A percentile compares a stretch with the other conserved stretches of the same genome.
These are phyloP conservation scores for Petrocephalus zakoni DNA, from an alignment of 2,113 vertebrate genomes.

Conservation along the genomic window DNA sequence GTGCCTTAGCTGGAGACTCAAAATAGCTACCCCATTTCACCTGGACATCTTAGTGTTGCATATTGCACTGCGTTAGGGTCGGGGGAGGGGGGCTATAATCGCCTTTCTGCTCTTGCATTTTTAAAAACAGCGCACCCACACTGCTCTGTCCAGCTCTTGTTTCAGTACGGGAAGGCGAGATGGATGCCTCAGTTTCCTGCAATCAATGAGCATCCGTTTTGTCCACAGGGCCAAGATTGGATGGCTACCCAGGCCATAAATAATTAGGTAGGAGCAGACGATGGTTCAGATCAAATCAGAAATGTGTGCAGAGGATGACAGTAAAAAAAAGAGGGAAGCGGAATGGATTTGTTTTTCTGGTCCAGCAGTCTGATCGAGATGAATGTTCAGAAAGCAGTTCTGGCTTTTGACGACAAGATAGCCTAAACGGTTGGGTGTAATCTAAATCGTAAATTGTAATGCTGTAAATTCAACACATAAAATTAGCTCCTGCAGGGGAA, in stretches of 20 bases:
- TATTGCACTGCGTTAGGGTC: not conserved
- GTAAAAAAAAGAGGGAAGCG: not conserved
- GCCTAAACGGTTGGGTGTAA: not conserved
- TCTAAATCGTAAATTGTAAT: not conserved
- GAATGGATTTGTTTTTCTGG: not conserved
- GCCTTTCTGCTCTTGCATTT: not conserved
- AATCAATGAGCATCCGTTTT: constrained; percentile 25
- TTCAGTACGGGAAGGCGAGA: constrained; percentile 10
- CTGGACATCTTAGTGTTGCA: not conserved
- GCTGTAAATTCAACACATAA: not conserved
- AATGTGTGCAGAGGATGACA: constrained; percentile 12
- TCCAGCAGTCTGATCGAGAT: not conserved
- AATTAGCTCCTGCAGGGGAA: too few species aligned
- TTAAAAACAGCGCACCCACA: not conserved
- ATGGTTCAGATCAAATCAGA: constrained; percentile 14
- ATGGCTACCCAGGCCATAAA: constrained; percentile 22
- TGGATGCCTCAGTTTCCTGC: constrained; percentile 11
- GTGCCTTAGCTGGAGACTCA: not conserved
- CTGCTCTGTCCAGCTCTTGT: not conserved
- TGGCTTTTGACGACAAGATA: not conserved
- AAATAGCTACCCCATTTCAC: not conserved
- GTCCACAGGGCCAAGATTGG: constrained; percentile 13
- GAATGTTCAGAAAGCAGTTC: not conserved
- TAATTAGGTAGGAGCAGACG: constrained; percentile 23
- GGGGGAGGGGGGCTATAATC: not conserved